Base-by-base conservation (phyloP, 1,140 invertebrate genomes). In the Platorchestia sp. region DNA sequence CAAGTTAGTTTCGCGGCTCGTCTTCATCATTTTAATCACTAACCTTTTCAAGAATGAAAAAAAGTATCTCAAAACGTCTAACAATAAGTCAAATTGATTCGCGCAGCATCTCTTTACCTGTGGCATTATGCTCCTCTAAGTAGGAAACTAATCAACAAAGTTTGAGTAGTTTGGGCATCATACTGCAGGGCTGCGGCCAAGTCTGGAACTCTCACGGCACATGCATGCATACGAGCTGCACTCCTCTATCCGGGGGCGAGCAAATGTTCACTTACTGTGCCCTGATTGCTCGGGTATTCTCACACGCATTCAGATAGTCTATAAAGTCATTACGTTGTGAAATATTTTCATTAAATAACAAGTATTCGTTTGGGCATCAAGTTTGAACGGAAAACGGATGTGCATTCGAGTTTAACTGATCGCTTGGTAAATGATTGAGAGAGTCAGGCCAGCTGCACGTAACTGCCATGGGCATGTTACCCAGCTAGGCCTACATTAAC, bases 91-190 rank as follows among this genome's bases (percentile, higher is more conserved):
- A 22, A 3, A 10, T 75, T 75, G 27, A 75, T 75, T 75, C 59
- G 3, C 3, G 36, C 59, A 36, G 59, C 27, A 36, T 10, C 59
- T 3, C 59, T 75, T 75, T 75, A 75, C 41, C 42, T 89, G n/a
- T 36, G 87, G 43, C 14, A 89, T 19, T 41, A 89, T 42, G 87
- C 27, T 89, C 87, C 10, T 89, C 43, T 89, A 89, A 89, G 87
- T 89, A 89, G 7, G 27, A 89, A 89, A 89, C 87, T 89, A 89
- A 89, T 89, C 87, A 89, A 42, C n/a, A 41, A 89, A 89, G 87
- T 89, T 89, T 42, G 59, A 75, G 59, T 36, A 75, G 59, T 75
- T 75, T 75, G 14, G 59, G 59, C 59, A 75, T 14, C 14, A 36
- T 1, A 75, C 59, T 27, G 1, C 27, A 3, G 14, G 36, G 10